Percentiles rank a stretch among this genome's conserved stretches.
These are phyloP conservation scores for Antedon bifida DNA, from an alignment of 35 echinoderm and acorn worm species.

Conservation along the genomic window DNA sequence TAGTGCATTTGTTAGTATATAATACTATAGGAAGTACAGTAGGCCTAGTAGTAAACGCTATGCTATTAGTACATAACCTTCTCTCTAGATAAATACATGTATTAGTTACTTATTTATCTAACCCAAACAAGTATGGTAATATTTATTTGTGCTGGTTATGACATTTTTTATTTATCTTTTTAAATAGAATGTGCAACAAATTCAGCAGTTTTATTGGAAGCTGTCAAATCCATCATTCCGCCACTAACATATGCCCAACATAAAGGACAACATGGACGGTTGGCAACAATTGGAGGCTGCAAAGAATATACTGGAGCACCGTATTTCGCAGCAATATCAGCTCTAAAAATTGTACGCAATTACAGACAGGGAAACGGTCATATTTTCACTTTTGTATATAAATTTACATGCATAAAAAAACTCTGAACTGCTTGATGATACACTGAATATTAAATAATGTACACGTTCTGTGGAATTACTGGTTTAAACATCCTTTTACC, in stretches of 20 bases:
- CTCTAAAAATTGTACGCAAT: conserved; percentile 70
- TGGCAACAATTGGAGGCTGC: conserved; percentile 88
- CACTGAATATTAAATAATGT: background rate
- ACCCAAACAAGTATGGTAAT: too few species aligned
- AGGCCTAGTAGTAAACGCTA: too few species aligned
- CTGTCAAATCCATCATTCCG: conserved; percentile 61
- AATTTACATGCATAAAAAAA: background rate
- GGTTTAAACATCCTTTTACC: too few species aligned
- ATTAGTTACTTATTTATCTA: too few species aligned
- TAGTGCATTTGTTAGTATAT: too few species aligned
- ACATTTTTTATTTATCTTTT: too few species aligned
- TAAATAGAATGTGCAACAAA: background rate
- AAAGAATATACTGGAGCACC: conserved; percentile 92
- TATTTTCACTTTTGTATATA: too few species aligned
- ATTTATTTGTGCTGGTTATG: too few species aligned
- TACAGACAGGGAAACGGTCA: background rate
- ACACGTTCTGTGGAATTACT: too few species aligned
- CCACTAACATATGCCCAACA: conserved; percentile 56
- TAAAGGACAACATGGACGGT: conserved; percentile 89
- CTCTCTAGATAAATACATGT: too few species aligned
- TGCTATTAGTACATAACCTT: too few species aligned
- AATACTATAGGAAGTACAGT: too few species aligned
- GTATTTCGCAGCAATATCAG: conserved; percentile 84
- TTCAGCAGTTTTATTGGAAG: conserved; percentile 30
- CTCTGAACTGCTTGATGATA: background rate